phyloP scores from a whole-genome alignment of 2,797 vertebrate genomes.

The Tachyglossus aculeatus region DNA sequence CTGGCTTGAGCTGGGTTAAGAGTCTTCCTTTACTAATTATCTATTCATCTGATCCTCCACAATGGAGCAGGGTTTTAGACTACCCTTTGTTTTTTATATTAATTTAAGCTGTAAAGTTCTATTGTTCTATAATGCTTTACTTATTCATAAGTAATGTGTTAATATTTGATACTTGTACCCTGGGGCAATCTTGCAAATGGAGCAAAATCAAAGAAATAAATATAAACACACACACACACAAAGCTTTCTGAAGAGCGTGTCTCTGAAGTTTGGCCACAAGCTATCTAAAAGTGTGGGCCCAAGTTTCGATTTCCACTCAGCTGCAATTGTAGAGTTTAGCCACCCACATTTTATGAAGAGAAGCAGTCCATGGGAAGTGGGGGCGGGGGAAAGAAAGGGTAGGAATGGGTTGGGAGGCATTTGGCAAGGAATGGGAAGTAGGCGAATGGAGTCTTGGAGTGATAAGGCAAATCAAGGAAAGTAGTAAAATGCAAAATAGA shows the following conservation, averaged over 20 bases:
- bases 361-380: too few species aligned
- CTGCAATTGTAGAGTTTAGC: background rate
- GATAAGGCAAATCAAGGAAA: too few species aligned
- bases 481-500: too few species aligned
- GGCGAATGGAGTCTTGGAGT: background rate
- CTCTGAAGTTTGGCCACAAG: background rate
- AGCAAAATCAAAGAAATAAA: slow-evolving; percentile 24
- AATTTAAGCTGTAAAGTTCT: background rate
- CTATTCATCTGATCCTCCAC: too few species aligned
- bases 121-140: background rate
- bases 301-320: too few species aligned
- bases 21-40: too few species aligned
- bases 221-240: background rate
- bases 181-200: slow-evolving; percentile 10
- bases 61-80: background rate
- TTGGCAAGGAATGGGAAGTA: background rate
- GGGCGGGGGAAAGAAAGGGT: background rate
- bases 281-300: too few species aligned
- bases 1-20: too few species aligned
- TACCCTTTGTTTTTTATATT: slow-evolving; percentile 1
- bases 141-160: slow-evolving; percentile 3
- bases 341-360: too few species aligned
- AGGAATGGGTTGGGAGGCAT: background rate
- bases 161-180: background rate
- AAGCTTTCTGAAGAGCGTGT: background rate